Base-by-base conservation (phyloP, 2,113 vertebrate species). In the Morone saxatilis region DNA sequence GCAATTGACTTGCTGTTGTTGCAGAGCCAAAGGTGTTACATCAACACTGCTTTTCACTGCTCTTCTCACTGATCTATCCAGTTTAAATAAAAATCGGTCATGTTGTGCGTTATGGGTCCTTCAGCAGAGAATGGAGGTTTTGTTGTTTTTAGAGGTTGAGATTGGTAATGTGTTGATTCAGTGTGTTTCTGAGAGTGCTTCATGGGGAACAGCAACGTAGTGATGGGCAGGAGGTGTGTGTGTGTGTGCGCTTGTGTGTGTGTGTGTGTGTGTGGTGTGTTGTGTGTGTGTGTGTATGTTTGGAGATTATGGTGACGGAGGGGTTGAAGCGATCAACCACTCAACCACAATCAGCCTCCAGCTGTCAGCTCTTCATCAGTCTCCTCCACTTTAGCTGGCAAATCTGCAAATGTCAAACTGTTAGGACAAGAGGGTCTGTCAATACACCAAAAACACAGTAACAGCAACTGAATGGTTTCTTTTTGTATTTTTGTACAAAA, bases 311-410 rank as follows among this genome's bases (percentile, higher is more conserved):
- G 19, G 43, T 11, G 45, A 76, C 36, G 59, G 63, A 76, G 38
- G 48, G 36, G 54, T 63, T 79, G 68, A 4, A 67, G 65, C 6
- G 7, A 72, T 70, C 68, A 69, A 45, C 62, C 62, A 20, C 78
- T 87, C 80, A 71, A 66, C 77, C 66, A 16, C 77, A 83, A 79
- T 89, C 75, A 76, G 73, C 75, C 77, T 60, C 80, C 83, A 81
- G 59, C 71, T 78, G 80, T 71, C 77, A 71, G 80, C 70, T 51
- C 66, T 78, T 36, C 60, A 75, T 61, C 72, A 59, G 47, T 60
- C 50, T 78, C 77, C 54, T 70, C 22, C 31, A 72, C 62, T 57
- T 68, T n/a, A 31, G 50, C 73, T 36, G 59, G 56, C 59, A 76
- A 68, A 43, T 53, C 66, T 59, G 50, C 67, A 85, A 81, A 85